Evolutionary conservation across 1,140 invertebrate genomes (phyloP), one percentile per base, ranked within the genome.

Genomic region (Drosophila sp.): DNA sequence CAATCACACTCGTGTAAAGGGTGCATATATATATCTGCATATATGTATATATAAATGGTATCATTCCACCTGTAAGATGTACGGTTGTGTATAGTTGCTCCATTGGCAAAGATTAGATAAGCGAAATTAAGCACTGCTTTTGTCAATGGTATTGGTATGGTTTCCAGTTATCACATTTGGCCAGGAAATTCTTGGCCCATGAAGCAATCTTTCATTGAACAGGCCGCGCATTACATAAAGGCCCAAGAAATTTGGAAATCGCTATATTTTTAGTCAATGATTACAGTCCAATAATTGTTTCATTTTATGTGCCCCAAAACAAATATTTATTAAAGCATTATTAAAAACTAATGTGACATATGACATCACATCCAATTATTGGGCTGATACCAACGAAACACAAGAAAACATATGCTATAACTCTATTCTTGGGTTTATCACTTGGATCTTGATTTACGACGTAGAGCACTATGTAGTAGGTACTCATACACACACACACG

Each of bases 131-230:
- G 74, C 62, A 33, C 74, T 71, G 69, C 62, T 67, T 83, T 80
- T 71, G 57, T 68, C 72, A 65, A 29, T 66, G 64, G 63, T 60
- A 54, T 60, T 66, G 57, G 57, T 61, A 47, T 60, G 55, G 70
- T 78, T 79, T 75, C 32, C 75, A 61, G 58, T 56, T 85, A 85
- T 76, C 78, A 80, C 63, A 66, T 11, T 54, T 66, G 57, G 72
- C 64, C 58, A 66, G 79, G 58, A 80, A 87, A 87, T 87, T 87
- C 83, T 89, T 87, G 55, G 66, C 67, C 47, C 64, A 77, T 86
- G 83, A 86, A 89, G 83, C 72, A 79, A 87, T 89, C 70, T 58
- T 76, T 74, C 66, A 79, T 76, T 65, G 55, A 67, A 57, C 44
- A n/a, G n/a, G 6, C 17, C 41, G 61, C 47, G 11, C 17, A 70